Evolutionary conservation across 2,888 invertebrate genomes (phyloP).

Genomic region (Calameuta filiformis): DNA sequence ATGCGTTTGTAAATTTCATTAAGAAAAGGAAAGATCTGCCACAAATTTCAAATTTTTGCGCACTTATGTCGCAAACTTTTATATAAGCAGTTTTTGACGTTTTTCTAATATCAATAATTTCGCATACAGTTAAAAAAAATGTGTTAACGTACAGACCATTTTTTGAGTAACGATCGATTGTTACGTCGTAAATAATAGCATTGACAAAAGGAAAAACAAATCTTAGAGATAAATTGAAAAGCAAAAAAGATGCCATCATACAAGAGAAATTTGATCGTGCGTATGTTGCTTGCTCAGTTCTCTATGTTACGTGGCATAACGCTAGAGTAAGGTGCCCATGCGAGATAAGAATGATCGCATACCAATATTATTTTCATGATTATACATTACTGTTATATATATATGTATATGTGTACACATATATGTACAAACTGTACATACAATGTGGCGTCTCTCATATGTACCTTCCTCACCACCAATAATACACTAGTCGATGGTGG

Average conservation of each 20-base stretch:
- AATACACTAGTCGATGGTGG: neutral
- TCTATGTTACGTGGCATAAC: conserved; percentile 17
- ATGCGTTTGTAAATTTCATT: neutral
- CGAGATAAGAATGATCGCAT: neutral
- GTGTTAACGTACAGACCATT: neutral
- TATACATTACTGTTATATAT: neutral
- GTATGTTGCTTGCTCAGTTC: conserved; percentile 29
- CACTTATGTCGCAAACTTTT: neutral
- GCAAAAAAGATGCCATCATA: neutral
- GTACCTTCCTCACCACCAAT: neutral
- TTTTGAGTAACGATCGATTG: neutral
- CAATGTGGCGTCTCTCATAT: neutral
- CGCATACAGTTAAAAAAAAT: neutral
- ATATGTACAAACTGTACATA: neutral
- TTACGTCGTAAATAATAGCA: neutral
- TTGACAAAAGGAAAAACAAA: neutral
- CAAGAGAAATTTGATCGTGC: conserved; percentile 15
- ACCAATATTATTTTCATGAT: neutral
- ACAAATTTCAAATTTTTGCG: neutral
- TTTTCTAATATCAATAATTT: neutral
- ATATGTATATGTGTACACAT: neutral
- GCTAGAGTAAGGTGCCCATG: neutral
- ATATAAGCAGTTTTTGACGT: neutral
- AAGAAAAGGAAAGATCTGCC: too few species aligned
- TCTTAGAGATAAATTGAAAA: neutral